Percentiles rank a stretch among this genome's conserved stretches.
Conservation (phyloP, 1,140 invertebrate species). For the Adoxophyes honmai region DNA sequence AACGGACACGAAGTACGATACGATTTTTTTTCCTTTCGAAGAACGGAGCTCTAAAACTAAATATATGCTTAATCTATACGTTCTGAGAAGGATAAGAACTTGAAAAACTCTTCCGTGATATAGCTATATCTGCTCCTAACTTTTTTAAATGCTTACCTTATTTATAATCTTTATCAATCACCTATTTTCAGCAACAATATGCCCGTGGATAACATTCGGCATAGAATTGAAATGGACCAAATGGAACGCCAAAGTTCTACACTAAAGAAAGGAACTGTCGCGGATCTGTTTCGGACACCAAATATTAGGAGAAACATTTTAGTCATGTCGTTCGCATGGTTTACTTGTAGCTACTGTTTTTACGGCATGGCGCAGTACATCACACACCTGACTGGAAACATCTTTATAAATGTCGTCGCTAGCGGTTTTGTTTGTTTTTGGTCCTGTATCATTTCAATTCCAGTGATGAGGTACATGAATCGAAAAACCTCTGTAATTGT, state of each 20-base stretch:
- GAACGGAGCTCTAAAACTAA: no score
- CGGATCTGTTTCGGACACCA: conserved; percentile 84
- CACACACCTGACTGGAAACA: conserved; percentile 83
- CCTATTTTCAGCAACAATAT: conserved; percentile 51
- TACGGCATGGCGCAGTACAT: conserved; percentile 86
- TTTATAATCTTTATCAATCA: neutral
- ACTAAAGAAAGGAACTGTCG: conserved; percentile 74
- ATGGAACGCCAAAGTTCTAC: conserved; percentile 30
- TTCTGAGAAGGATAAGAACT: no score
- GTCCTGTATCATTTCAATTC: conserved; percentile 80
- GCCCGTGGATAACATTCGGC: conserved; percentile 34
- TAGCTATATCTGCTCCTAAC: no score
- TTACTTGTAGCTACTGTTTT: conserved; percentile 84
- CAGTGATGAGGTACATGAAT: conserved; percentile 79
- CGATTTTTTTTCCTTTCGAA: no score
- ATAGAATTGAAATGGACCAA: conserved; percentile 47
- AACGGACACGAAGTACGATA: no score
- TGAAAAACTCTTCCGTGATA: no score
- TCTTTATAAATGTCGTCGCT: conserved; percentile 84
- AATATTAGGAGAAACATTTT: conserved; percentile 86
- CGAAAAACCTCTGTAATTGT: conserved; percentile 78
- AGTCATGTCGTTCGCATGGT: conserved; percentile 83
- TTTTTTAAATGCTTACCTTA: no score
- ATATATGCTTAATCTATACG: no score
- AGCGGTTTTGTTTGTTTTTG: conserved; percentile 80